Evolutionary conservation across 2,113 vertebrate species (phyloP), one percentile per base, ranked within the genome.

Genomic region (Gnathonemus echidnorhynchus): DNA sequence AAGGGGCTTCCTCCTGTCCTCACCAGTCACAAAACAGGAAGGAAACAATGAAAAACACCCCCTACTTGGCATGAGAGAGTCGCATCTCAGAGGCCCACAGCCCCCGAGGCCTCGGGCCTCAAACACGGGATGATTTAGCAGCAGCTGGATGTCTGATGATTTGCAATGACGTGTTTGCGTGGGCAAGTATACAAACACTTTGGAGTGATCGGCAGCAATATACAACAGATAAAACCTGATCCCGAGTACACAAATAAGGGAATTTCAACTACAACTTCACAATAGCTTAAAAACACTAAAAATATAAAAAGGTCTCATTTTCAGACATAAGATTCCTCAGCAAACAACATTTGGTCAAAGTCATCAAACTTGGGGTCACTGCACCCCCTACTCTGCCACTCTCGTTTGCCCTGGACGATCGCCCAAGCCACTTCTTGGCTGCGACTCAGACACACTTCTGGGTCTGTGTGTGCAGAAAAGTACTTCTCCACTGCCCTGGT

Each of bases 301-400:
- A 87, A 86, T 49, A 46, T 48, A 46, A 48, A 27, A 31, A 31
- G 53, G 42, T 27, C 17, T 85, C 27, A 39, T 35, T 50, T 66
- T 88, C 53, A 93, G 91, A 95, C 89, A 0, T 95, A 97, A 53
- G 96, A 96, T 83, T 97, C 97, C 89, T 96, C 96, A 0, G 93
- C 94, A 90, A 97, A 96, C 93, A 97, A 95, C 89, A 95, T 96
- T 95, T 97, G 95, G 91, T 97, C 96, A 86, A 96, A 95, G 91
- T 96, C 95, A 90, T 97, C 95, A 93, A 95, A 94, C 62, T 92
- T 94, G 2, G 96, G 96, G 94, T 95, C 93, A 42, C 91, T 96
- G 95, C 94, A 97, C 56, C 94, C 94, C 91, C 95, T 92, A 92
- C 92, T 95, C 92, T 94, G 95, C 95, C 95, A 95, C 87, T 95